Evolutionary conservation across 2,113 vertebrate species (phyloP), one percentile per base, ranked within the genome.

Genomic region (Labeo rohita): DNA sequence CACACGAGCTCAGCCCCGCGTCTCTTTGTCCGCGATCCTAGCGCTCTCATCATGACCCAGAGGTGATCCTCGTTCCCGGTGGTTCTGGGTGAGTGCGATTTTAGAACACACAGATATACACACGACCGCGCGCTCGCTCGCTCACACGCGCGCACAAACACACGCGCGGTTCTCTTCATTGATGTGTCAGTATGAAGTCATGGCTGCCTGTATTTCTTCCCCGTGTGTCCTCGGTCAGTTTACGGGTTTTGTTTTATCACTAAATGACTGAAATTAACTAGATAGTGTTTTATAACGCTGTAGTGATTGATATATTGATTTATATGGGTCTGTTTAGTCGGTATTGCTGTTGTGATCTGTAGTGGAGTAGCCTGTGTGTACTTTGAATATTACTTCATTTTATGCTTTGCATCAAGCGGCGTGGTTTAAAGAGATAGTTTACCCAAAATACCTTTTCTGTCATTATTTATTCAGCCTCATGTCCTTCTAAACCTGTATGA

Each of bases 21-120:
- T 74, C 66, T 86, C 49, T 65, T 56, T n/a, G 63, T 70, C 72
- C 83, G 84, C 87, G 86, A 88, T 89, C 78, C 90, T 90, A 89
- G 87, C 82, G 90, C 63, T 84, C 74, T 86, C 89, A 92, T 66
- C n/a, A 95, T 96, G 95, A 93, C 92, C 91, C 93, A 92, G 23
- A 95, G 95, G 93, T 95, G 95, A 96, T 96, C 93, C 89, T 94
- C 91, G 91, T 87, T 92, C 92, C 94, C 87, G 94, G 94, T 95
- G 94, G 93, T 93, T 94, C 94, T 95, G 94, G 94, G 95, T 95
- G 88, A 91, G 94, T 89, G 70, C 23, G 70, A 21, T 7, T 13
- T 56, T 15, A 52, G 6, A 45, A 21, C 23, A 39, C 23, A 21
- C 16, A 65, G 15, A 50, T 8, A 79, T 36, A 70, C 47, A 80